A percentile compares a stretch with the other conserved stretches of the same genome.
These are phyloP conservation scores for Steinernema hermaphroditum DNA, from an alignment of 2,888 invertebrate species.

Conservation along the genomic window DNA sequence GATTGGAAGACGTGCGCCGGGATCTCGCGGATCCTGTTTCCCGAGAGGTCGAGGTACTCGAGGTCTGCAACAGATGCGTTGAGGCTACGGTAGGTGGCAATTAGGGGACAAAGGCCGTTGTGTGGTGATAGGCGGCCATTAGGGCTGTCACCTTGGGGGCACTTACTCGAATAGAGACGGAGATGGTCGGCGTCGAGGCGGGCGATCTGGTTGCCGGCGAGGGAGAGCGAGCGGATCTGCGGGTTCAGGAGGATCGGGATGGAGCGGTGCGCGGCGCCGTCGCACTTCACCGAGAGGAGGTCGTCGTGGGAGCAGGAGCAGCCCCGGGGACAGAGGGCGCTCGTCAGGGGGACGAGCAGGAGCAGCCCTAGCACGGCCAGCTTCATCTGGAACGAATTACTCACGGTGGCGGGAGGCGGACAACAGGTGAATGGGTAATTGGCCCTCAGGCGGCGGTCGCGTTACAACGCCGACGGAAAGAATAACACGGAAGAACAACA, in stretches of 20 bases:
- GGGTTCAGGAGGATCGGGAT: slow-evolving; percentile 42
- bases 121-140: background rate
- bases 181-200: slow-evolving; percentile 33
- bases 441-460: background rate
- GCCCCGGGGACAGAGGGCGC: slow-evolving; percentile 36
- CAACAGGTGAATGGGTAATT: slow-evolving; percentile 1
- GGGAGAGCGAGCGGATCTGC: slow-evolving; percentile 29
- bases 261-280: slow-evolving; percentile 29
- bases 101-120: background rate
- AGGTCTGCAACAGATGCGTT: slow-evolving; percentile 31
- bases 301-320: slow-evolving; percentile 34
- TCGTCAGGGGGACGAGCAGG: background rate
- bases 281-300: slow-evolving; percentile 32
- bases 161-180: slow-evolving; percentile 28
- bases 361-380: slow-evolving; percentile 3
- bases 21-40: slow-evolving; percentile 33
- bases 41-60: slow-evolving; percentile 35
- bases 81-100: background rate
- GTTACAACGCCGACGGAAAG: slow-evolving; percentile 1
- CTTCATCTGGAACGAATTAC: slow-evolving; percentile 1
- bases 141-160: background rate
- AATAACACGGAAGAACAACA: slow-evolving; percentile 17
- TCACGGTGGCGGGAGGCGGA: background rate
- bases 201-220: slow-evolving; percentile 36
- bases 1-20: slow-evolving; percentile 37